A percentile compares a stretch with the other conserved stretches of the same genome.
Conservation (phyloP, 2,888 invertebrate genomes). For the Odontocolon sp. region DNA sequence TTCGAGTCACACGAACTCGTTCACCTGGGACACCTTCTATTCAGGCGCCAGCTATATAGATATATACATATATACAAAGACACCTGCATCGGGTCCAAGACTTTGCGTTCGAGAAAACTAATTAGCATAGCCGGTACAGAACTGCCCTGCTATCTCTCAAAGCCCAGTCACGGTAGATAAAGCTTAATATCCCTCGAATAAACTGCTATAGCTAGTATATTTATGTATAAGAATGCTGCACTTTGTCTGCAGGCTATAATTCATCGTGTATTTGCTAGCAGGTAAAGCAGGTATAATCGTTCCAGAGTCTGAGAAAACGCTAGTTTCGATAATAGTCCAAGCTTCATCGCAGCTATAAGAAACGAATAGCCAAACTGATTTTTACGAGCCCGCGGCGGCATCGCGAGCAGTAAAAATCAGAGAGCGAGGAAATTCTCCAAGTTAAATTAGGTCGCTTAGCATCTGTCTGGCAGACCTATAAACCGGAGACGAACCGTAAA, state of each 20-base stretch:
- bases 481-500: conserved; percentile 17
- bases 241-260: conserved; percentile 36
- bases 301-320: conserved; percentile 7
- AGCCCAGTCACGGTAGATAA: conserved; percentile 50
- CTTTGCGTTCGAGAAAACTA: conserved; percentile 35
- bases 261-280: conserved; percentile 14
- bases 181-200: conserved; percentile 47
- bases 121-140: conserved; percentile 52
- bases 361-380: conserved; percentile 3
- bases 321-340: conserved; percentile 11
- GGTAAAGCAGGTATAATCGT: conserved; percentile 4
- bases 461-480: conserved; percentile 37
- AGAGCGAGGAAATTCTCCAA: conserved; percentile 23
- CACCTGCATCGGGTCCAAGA: conserved; percentile 33
- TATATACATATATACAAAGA: too few species aligned
- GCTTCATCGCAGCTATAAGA: too few species aligned
- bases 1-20: conserved; percentile 21
- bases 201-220: conserved; percentile 12
- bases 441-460: conserved; percentile 34
- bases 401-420: conserved; percentile 16
- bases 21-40: conserved; percentile 13
- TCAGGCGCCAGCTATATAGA: not conserved
- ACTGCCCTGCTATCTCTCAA: conserved; percentile 46
- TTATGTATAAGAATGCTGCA: conserved; percentile 8
- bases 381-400: conserved; percentile 9